phyloP scores from a whole-genome alignment of 1,140 invertebrate genomes.

The Drosophila aff. region DNA sequence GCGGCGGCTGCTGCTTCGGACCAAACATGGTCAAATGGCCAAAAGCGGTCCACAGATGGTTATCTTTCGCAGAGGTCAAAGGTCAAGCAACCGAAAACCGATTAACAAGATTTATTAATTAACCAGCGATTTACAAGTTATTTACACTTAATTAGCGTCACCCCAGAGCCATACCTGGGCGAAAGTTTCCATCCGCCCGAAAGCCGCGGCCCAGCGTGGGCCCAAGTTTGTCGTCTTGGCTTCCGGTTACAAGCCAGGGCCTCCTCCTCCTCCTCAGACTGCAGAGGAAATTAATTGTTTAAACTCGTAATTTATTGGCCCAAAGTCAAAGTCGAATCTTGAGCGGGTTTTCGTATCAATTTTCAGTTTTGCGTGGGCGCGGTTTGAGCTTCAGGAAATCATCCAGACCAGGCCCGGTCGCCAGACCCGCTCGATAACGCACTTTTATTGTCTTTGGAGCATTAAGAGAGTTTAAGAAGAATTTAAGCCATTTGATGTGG shows the following conservation, averaged over 20 bases:
- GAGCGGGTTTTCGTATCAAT: conserved; percentile 40
- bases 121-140: conserved; percentile 73
- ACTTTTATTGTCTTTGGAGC: conserved; percentile 46
- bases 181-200: conserved; percentile 47
- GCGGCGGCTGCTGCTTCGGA: not conserved
- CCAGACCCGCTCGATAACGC: conserved; percentile 10
- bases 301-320: conserved; percentile 73
- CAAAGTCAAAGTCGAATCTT: conserved; percentile 38
- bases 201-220: conserved; percentile 33
- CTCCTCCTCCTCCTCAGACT: conserved; percentile 1
- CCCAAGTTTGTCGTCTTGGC: conserved; percentile 45
- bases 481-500: conserved; percentile 47
- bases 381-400: conserved; percentile 53
- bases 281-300: conserved; percentile 77
- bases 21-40: conserved; percentile 33
- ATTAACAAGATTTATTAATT: conserved; percentile 76
- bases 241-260: conserved; percentile 28
- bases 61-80: conserved; percentile 63
- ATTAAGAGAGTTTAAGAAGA: conserved; percentile 47
- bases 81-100: conserved; percentile 52
- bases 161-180: conserved; percentile 45
- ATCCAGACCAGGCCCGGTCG: conserved; percentile 27
- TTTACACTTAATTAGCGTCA: conserved; percentile 82
- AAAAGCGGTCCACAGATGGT: conserved; percentile 57
- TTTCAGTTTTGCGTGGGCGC: conserved; percentile 47